Conservation (phyloP, 35 echinoderm and acorn worm species). For the Ophioderma brevispina region DNA sequence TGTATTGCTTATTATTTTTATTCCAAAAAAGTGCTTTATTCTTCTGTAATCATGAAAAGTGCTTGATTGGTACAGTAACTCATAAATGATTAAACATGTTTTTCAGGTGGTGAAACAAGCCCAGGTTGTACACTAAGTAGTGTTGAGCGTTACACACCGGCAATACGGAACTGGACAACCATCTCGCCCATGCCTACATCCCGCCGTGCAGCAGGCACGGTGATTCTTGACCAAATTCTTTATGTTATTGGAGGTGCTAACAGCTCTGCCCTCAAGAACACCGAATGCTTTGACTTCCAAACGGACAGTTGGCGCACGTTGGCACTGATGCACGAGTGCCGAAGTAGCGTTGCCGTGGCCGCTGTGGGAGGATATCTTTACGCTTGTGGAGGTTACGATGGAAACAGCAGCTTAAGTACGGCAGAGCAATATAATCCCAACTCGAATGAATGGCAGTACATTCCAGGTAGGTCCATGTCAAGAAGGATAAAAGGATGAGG, state of each 20-base stretch:
- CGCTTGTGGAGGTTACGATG: slow-evolving; percentile 94
- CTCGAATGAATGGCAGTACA: slow-evolving; percentile 83
- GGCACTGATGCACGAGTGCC: slow-evolving; percentile 65
- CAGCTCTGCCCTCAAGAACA: slow-evolving; percentile 52
- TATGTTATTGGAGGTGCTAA: slow-evolving; percentile 88
- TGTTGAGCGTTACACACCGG: slow-evolving; percentile 84
- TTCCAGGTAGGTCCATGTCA: no score
- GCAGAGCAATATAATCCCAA: slow-evolving; percentile 88
- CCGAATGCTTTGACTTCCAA: slow-evolving; percentile 89
- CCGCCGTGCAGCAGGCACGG: slow-evolving; percentile 61
- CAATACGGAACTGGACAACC: slow-evolving; percentile 80
- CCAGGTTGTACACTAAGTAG: slow-evolving; percentile 67
- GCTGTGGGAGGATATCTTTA: slow-evolving; percentile 69
- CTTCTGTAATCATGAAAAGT: no score
- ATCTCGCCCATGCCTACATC: slow-evolving; percentile 74
- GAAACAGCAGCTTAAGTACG: slow-evolving; percentile 77
- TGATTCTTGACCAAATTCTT: slow-evolving; percentile 73
- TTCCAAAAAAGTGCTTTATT: no score
- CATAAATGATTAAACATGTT: no score
- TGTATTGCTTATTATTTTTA: no score
- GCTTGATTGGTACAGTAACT: no score
- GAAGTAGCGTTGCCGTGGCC: slow-evolving; percentile 94
- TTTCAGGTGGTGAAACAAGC: slow-evolving; percentile 80
- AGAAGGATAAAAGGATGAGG: no score
- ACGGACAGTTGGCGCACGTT: slow-evolving; percentile 77